Evolutionary conservation across 2,888 invertebrate species (phyloP).

Genomic region (Euzetes globulus): DNA sequence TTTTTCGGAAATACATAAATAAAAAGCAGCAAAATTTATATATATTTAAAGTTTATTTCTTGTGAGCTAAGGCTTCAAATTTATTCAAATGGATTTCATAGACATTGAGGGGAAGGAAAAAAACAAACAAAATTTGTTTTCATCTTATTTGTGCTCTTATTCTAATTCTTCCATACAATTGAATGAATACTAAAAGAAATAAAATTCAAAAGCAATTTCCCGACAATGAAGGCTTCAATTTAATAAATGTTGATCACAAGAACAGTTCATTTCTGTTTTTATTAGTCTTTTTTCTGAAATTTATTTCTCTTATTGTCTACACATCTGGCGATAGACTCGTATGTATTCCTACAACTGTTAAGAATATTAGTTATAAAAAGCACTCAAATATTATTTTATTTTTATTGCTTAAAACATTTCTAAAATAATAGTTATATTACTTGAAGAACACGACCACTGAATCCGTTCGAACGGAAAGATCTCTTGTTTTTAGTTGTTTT

Average conservation of each 20-base stretch:
- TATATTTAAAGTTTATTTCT: neutral
- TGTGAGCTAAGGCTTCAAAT: neutral
- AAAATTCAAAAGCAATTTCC: constrained; percentile 4
- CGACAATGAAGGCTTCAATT: neutral
- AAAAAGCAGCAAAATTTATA: neutral
- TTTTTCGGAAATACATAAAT: neutral
- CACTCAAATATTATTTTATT: too few species aligned
- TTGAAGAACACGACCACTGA: too few species aligned
- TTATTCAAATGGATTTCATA: neutral
- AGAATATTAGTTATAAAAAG: too few species aligned
- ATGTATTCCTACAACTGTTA: too few species aligned
- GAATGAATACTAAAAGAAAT: neutral
- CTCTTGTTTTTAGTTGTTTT: too few species aligned
- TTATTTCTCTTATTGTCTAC: neutral
- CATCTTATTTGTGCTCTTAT: neutral
- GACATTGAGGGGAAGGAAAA: too few species aligned
- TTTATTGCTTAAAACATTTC: too few species aligned
- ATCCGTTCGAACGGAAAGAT: too few species aligned
- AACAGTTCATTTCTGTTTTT: neutral
- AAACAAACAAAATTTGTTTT: neutral
- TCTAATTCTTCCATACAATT: neutral
- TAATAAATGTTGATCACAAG: constrained; percentile 14
- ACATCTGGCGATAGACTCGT: neutral
- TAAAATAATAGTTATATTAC: too few species aligned
- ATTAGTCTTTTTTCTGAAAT: neutral